Evolutionary conservation across 2,113 vertebrate species (phyloP), one percentile per base, ranked within the genome.

Genomic region (Pyxicephalus adspersus): DNA sequence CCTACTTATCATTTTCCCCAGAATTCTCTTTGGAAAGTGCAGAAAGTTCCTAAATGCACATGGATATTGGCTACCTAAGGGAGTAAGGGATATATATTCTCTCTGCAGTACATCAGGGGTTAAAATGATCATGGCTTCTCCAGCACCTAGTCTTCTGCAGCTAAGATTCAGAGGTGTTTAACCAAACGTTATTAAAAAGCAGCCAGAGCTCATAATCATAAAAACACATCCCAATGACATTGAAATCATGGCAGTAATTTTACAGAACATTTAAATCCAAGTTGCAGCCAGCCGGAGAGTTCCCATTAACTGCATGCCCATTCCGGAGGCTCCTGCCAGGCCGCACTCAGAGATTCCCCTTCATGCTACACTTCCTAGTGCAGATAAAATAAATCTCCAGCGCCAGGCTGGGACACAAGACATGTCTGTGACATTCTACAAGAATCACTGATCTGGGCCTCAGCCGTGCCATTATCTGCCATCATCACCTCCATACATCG

Each of bases 161-260:
- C 50, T 57, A n/a, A 29, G 29, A 58, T 65, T 18, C 70, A 3
- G 29, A 84, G 84, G 85, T 80, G 74, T 85, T 87, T 90, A 87
- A 86, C 85, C 84, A 89, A 90, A 89, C 86, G 83, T 88, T 86
- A 86, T 89, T 87, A 88, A 87, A 87, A 83, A 84, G 77, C 84
- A 84, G 85, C 83, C 1, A 90, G 84, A 85, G 68, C 86, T 90
- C 83, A 87, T 92, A 89, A 87, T 89, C 84, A 85, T 89, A 77
- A 8, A 2, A 52, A 84, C 20, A 76, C 83, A 84, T 89, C 84
- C 83, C 85, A 84, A 83, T 90, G 91, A 88, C 90, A 89, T 87
- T 91, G 91, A 88, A 89, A 90, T 89, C 60, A 85, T 91, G 90
- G 85, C 83, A 86, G 85, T 88, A 84, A 90, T 92, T 92, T 91